A percentile compares a stretch with the other conserved stretches of the same genome.
phyloP scores from a whole-genome alignment of 1,140 invertebrate species.

The Ectropis grisescens region DNA sequence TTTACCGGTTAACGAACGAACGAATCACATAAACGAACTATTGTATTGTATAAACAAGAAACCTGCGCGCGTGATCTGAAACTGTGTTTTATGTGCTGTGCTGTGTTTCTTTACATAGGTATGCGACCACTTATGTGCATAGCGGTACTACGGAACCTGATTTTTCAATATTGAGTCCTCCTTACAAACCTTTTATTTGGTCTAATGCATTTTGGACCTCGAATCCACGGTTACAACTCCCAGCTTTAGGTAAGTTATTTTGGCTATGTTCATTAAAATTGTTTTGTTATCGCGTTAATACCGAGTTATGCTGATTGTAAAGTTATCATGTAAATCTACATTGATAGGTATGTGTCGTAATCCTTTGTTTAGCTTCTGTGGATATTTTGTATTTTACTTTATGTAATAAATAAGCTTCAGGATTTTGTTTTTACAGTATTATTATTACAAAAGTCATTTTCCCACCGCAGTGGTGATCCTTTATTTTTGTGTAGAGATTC shows the following conservation, averaged over 20 bases:
- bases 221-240: background rate
- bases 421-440: no score
- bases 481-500: no score
- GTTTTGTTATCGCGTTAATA: no score
- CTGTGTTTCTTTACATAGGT: slow-evolving; percentile 7
- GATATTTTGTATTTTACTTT: no score
- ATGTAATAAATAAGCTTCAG: no score
- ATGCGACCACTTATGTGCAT: slow-evolving; percentile 20
- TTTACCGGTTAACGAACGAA: slow-evolving; percentile 31
- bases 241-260: slow-evolving; percentile 5
- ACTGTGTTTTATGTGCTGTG: background rate
- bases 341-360: no score
- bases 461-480: no score
- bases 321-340: no score
- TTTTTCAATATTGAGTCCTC: slow-evolving; percentile 22
- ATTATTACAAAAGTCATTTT: no score
- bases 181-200: slow-evolving; percentile 6
- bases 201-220: slow-evolving; percentile 11
- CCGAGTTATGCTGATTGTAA: no score
- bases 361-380: no score
- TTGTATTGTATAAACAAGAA: slow-evolving; percentile 4
- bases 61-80: background rate
- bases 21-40: slow-evolving; percentile 21
- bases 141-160: slow-evolving; percentile 31
- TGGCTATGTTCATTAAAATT: no score